Evolutionary conservation across 2,797 vertebrate genomes (phyloP).

Genomic region (Tapera naevia): DNA sequence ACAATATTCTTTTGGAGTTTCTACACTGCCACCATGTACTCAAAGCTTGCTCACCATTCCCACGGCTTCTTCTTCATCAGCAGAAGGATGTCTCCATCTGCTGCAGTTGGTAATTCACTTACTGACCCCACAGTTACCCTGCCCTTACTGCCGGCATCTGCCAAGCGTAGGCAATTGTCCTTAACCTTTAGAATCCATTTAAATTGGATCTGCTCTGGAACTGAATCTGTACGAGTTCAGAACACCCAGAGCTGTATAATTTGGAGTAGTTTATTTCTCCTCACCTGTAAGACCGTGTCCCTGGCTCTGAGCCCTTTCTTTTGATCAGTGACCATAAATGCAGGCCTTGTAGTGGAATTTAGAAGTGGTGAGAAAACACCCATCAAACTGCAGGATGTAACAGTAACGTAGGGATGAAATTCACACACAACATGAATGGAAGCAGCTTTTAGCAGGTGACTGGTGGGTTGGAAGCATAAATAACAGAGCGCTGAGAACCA

Average conservation of each 20-base stretch:
- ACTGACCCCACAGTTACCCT: no score
- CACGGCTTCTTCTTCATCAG: no score
- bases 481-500: not conserved
- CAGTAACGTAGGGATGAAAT: not conserved
- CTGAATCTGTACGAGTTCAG: not conserved
- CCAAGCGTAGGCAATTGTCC: not conserved
- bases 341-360: not conserved
- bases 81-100: no score
- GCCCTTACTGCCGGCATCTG: not conserved
- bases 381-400: rapidly evolving
- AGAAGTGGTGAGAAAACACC: not conserved
- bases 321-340: not conserved
- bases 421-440: no score
- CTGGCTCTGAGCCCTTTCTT: not conserved
- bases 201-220: not conserved
- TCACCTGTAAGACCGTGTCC: not conserved
- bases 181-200: not conserved
- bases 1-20: no score
- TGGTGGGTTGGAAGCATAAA: rapidly evolving
- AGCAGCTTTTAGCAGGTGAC: not conserved
- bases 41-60: no score
- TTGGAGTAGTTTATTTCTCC: not conserved
- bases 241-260: not conserved
- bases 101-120: no score
- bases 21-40: no score